These are phyloP conservation scores for Raja brachyura DNA, from an alignment of 2,113 vertebrate genomes.

Conservation along the genomic window DNA sequence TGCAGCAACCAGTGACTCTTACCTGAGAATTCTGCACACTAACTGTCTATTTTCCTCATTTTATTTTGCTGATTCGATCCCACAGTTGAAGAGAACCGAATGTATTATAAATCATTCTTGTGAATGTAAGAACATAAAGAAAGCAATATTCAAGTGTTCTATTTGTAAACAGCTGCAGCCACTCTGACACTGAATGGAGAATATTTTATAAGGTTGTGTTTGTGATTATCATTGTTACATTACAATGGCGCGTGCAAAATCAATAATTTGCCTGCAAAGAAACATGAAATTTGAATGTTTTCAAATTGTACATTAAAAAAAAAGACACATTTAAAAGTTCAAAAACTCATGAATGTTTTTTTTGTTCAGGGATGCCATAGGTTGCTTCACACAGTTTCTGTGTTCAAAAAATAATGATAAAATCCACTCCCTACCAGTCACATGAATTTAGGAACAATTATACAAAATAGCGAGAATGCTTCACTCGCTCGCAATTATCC, in stretches of 20 bases:
- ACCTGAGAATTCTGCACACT: neutral
- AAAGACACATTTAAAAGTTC: neutral
- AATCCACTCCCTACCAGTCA: neutral
- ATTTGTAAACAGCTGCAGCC: neutral
- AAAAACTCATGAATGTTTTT: neutral
- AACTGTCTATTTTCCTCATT: neutral
- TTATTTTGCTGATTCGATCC: neutral
- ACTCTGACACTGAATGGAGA: neutral
- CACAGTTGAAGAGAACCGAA: neutral
- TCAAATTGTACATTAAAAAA: neutral
- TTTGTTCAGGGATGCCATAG: neutral
- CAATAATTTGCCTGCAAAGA: neutral
- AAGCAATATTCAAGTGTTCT: neutral
- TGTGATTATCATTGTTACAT: neutral
- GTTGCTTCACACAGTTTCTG: neutral
- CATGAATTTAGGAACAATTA: neutral
- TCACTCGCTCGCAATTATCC: neutral
- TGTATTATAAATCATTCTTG: neutral
- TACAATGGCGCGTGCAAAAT: neutral
- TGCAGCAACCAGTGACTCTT: too few relatives aligned
- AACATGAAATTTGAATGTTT: neutral
- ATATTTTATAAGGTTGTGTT: neutral
- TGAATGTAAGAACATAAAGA: neutral
- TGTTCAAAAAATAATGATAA: neutral
- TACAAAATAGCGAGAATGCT: neutral